Base-by-base conservation (phyloP, 2,113 vertebrate genomes). In the Edolisoma coerulescens region DNA sequence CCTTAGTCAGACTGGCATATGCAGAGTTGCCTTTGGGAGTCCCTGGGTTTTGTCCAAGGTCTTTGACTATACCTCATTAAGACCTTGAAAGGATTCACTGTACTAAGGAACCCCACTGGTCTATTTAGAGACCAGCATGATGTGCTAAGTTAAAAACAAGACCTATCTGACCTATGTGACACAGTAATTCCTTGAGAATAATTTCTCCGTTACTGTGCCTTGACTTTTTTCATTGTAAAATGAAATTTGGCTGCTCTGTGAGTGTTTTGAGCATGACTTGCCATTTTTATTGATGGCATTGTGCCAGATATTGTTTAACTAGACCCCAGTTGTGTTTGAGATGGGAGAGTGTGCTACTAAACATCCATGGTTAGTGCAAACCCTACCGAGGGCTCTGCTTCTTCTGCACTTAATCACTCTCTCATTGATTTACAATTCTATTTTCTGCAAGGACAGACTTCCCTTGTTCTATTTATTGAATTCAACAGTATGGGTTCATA, bases 361-460 rank as follows among this genome's bases (percentile, higher is more conserved):
- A 90, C 93, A 84, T 93, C 52, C 56, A 63, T 68, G 68, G 68
- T 84, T 94, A 96, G 71, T 16, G 56, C 76, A 94, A 96, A 84
- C 53, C 69, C 76, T 81, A 90, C 68, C 1, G 11, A 96, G 79
- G 45, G 37, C 68, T 91, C 64, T 71, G 82, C 81, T 93, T 93
- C 79, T 94, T 81, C 88, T 89, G 71, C 64, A 68, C 64, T 86
- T 94, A 93, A 96, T 96, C 92, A 93, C 47, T 74, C 92, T 79
- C 75, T 56, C 80, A 95, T 85, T 88, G 95, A 95, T 93, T 95
- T 95, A 95, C 83, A 97, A 95, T 92, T 95, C 86, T 87, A 63
- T 95, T 95, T 95, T 93, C 95, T 96, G 85, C 87, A 92, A 93
- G 83, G 93, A 96, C 85, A 94, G 91, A 90, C 88, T 90, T 97